Evolutionary conservation across 1,140 invertebrate genomes (phyloP).

Genomic region (Ceratosolen fusciceps): DNA sequence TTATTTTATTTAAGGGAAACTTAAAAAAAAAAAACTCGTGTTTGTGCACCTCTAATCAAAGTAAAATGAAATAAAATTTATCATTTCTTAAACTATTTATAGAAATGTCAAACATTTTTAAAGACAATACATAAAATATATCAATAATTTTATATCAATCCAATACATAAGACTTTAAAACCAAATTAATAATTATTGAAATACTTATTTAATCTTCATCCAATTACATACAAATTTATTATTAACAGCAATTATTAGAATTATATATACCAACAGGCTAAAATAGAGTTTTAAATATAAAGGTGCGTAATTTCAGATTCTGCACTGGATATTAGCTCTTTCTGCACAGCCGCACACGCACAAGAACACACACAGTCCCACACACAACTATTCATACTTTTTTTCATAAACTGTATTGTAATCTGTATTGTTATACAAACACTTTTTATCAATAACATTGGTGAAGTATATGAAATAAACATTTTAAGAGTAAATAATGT

Average conservation of each 20-base stretch:
- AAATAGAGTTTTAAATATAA: neutral
- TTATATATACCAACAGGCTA: neutral
- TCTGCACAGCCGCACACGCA: neutral
- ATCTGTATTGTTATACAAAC: neutral
- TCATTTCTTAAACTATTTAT: neutral
- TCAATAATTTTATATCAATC: neutral
- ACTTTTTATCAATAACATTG: neutral
- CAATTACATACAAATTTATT: neutral
- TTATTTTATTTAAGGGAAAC: neutral
- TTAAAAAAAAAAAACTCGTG: neutral
- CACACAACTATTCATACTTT: no score
- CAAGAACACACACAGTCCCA: no score
- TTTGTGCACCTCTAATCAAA: no score
- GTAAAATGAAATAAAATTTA: neutral
- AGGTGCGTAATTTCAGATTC: neutral
- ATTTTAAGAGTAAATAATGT: constrained; percentile 18
- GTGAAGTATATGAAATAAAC: neutral
- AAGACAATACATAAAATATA: neutral
- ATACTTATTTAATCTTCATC: constrained; percentile 3
- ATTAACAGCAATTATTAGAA: neutral
- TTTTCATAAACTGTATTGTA: neutral
- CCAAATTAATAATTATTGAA: neutral
- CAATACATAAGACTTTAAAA: neutral
- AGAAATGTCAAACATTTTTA: neutral
- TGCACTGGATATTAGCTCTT: neutral